Conservation (phyloP, 1,140 invertebrate species). For the Phymastichus coffea region DNA sequence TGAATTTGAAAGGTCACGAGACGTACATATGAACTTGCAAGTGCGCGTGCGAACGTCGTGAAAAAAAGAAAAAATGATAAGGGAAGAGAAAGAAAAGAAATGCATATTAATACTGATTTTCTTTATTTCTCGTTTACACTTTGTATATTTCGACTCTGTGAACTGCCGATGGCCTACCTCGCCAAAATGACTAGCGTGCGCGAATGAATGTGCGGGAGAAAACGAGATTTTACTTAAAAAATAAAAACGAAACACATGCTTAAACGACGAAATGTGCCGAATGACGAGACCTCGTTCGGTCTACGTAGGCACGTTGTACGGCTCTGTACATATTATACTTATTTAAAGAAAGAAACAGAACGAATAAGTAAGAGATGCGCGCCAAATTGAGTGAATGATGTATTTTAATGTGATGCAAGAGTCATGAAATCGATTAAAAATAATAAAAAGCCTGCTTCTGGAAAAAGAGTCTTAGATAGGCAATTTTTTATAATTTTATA, state of each 20-base stretch:
- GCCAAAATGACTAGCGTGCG: conserved; percentile 37
- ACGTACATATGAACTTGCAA: too few relatives aligned
- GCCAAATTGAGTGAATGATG: neutral
- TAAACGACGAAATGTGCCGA: conserved; percentile 8
- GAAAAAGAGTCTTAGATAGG: conserved; percentile 42
- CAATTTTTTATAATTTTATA: conserved; percentile 55
- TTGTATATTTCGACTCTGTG: neutral
- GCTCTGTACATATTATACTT: too few relatives aligned
- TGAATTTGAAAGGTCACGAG: too few relatives aligned
- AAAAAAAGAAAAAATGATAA: too few relatives aligned
- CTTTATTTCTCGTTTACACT: neutral
- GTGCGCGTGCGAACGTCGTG: too few relatives aligned
- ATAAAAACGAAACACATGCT: neutral
- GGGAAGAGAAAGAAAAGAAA: neutral
- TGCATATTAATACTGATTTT: neutral
- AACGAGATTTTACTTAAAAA: conserved; percentile 5
- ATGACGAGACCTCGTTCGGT: too few relatives aligned
- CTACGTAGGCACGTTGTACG: too few relatives aligned
- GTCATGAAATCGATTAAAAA: too few relatives aligned
- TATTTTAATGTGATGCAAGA: neutral
- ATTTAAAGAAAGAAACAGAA: too few relatives aligned
- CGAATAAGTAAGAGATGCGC: neutral
- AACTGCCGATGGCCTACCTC: conserved; percentile 41
- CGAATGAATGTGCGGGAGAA: conserved; percentile 6
- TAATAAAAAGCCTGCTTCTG: neutral